Base-by-base conservation (phyloP, 2,797 vertebrate species). In the Oryzias dopingdopingensis region DNA sequence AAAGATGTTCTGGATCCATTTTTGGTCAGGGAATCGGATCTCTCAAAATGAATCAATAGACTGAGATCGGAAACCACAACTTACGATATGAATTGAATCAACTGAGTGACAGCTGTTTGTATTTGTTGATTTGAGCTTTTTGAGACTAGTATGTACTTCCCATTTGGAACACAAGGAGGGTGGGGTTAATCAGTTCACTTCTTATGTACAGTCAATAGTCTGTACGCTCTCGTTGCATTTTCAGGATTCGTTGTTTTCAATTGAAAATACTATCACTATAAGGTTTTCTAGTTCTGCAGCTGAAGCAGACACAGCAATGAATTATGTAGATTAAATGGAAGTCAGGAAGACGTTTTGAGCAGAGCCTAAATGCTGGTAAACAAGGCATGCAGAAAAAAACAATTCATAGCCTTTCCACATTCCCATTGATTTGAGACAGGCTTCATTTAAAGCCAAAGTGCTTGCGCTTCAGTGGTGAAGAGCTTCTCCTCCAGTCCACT, bases 201-300 rank as follows among this genome's bases (percentile, higher is more conserved):
- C 20, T 22, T 3, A 22, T 22, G 20, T 22, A 22, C 20, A 22
- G 20, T 22, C 20, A 22, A 6, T 1, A 6, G 26, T 29, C 5
- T 6, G 26, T 29, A 6, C 26, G 6, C 26, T 26, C 24, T 10
- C 1, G 1, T 32, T 32, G 29, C 8, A 32, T 32, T 32, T 32
- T 4, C 3, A 49, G 22, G 40, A 44, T 59, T 6, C 54, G 70
- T 57, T 52, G 14, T 65, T 67, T 52, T 51, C 45, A 62, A 56
- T 44, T 17, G 56, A 66, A 49, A 62, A 52, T 26, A 62, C 77
- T 71, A 69, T 52, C 65, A 53, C 58, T 44, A 44, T 5, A 18
- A 49, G 45, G 29, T 42, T 5, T 77, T 68, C 62, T 77, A 61
- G 82, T 79, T 12, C 10, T 72, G 79, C 8, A 65, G 78, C 67